A percentile compares a stretch with the other conserved stretches of the same genome.
phyloP scores from a whole-genome alignment of 2,113 vertebrate species.

The Cyphomyrus plagiostoma region DNA sequence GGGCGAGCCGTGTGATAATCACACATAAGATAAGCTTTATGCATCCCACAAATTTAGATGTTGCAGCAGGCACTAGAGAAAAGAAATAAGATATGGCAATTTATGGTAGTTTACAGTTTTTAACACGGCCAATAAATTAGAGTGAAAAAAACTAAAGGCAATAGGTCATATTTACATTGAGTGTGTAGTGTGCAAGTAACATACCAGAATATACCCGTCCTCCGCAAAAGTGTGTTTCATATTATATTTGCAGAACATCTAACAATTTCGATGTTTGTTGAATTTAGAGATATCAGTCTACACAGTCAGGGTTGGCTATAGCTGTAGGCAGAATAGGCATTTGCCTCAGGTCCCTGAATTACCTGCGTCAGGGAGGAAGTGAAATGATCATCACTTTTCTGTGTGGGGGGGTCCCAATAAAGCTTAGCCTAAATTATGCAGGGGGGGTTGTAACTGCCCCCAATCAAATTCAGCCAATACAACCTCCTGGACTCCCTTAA shows the following conservation, averaged over 20 bases:
- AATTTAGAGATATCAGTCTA: not conserved
- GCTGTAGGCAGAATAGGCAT: not conserved
- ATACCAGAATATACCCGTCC: not conserved
- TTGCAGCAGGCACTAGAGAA: not conserved
- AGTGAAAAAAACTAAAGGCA: not conserved
- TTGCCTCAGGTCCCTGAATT: not conserved
- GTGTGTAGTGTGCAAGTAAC: not conserved
- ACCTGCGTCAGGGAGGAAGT: not conserved
- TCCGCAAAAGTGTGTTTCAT: not conserved
- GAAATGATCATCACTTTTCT: not conserved
- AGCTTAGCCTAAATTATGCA: not conserved
- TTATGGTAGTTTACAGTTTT: not conserved
- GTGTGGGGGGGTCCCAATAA: not conserved
- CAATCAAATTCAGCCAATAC: not conserved
- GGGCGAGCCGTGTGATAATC: not conserved
- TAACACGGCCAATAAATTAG: not conserved
- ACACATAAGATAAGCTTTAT: not conserved
- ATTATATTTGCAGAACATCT: not conserved
- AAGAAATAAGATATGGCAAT: not conserved
- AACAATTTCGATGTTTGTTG: not conserved
- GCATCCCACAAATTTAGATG: not conserved
- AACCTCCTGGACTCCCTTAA: too few species aligned
- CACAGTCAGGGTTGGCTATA: not conserved
- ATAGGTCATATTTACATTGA: not conserved
- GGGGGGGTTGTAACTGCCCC: not conserved